Conservation (phyloP, 2,113 vertebrate species). For the Miniopterus natalensis region DNA sequence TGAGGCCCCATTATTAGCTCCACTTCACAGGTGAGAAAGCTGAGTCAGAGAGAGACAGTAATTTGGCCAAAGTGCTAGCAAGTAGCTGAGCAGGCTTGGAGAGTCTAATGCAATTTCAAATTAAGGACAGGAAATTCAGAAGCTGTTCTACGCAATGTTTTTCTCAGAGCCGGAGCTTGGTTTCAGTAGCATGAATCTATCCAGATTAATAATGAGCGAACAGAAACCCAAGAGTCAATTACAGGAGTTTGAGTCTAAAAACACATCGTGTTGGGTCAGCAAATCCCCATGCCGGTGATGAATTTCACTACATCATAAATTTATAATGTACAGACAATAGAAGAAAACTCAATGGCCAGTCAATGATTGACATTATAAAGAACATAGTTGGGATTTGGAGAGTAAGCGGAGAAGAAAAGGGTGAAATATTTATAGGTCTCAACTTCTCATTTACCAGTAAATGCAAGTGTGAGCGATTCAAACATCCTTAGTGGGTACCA, state of each 20-base stretch:
- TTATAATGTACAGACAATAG: slow-evolving; percentile 73
- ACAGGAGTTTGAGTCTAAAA: slow-evolving; percentile 77
- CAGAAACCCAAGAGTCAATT: slow-evolving; percentile 76
- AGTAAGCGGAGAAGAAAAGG: slow-evolving; percentile 68
- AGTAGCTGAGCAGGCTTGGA: background rate
- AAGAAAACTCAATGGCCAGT: slow-evolving; percentile 63
- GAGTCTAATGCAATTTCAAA: slow-evolving; percentile 48
- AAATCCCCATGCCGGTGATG: slow-evolving; percentile 65
- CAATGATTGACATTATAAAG: slow-evolving; percentile 81
- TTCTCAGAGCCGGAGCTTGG: slow-evolving; percentile 44
- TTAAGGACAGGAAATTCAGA: slow-evolving; percentile 62
- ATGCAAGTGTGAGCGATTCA: slow-evolving; percentile 40
- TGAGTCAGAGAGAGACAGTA: background rate
- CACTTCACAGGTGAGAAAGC: background rate
- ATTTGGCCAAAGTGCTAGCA: background rate
- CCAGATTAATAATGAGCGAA: slow-evolving; percentile 78
- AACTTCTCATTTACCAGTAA: slow-evolving; percentile 75
- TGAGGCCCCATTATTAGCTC: background rate
- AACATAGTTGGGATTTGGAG: slow-evolving; percentile 76
- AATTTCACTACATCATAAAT: slow-evolving; percentile 77
- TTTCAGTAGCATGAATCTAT: slow-evolving; percentile 54
- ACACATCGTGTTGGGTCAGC: slow-evolving; percentile 63
- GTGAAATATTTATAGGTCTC: slow-evolving; percentile 82
- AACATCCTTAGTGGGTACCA: background rate
- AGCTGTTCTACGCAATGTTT: slow-evolving; percentile 16